Conservation (phyloP, 2,888 invertebrate species). For the Hedychridium roseum region DNA sequence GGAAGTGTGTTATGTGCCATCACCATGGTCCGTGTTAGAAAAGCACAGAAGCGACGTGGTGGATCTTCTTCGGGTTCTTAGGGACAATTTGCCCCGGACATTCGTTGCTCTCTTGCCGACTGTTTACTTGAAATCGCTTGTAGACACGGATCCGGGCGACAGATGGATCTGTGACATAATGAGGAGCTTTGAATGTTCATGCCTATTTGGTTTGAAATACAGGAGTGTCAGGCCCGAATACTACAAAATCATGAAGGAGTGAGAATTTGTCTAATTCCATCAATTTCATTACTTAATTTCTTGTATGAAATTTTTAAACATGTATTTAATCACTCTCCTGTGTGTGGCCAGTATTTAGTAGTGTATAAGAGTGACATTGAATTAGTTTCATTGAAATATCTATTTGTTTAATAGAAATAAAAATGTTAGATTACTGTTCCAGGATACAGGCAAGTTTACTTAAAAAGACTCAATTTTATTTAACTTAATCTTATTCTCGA, state of each 20-base stretch:
- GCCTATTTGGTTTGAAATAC: slow-evolving; percentile 64
- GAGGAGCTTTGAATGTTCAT: slow-evolving; percentile 68
- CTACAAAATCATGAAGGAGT: slow-evolving; percentile 64
- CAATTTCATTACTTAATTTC: no score
- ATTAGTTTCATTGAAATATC: no score
- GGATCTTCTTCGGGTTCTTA: slow-evolving; percentile 65
- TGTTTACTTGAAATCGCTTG: slow-evolving; percentile 64
- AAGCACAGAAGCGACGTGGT: slow-evolving; percentile 66
- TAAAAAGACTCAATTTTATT: no score
- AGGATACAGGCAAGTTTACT: no score
- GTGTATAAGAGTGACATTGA: no score
- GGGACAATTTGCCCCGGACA: slow-evolving; percentile 70
- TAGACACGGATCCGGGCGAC: slow-evolving; percentile 61
- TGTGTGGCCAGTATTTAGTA: no score
- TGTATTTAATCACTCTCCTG: no score
- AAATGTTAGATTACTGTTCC: no score
- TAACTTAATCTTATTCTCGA: no score
- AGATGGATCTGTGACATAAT: slow-evolving; percentile 64
- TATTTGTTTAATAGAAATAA: no score
- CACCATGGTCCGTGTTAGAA: slow-evolving; percentile 61
- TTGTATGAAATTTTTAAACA: no score
- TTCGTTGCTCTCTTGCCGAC: slow-evolving; percentile 68
- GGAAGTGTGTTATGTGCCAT: slow-evolving; percentile 66
- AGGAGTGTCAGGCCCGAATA: slow-evolving; percentile 53
- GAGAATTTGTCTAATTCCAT: slow-evolving; percentile 11